A percentile compares a stretch with the other conserved stretches of the same genome.
These are phyloP conservation scores for Timandra comae DNA, from an alignment of 2,888 invertebrate genomes.

Conservation along the genomic window DNA sequence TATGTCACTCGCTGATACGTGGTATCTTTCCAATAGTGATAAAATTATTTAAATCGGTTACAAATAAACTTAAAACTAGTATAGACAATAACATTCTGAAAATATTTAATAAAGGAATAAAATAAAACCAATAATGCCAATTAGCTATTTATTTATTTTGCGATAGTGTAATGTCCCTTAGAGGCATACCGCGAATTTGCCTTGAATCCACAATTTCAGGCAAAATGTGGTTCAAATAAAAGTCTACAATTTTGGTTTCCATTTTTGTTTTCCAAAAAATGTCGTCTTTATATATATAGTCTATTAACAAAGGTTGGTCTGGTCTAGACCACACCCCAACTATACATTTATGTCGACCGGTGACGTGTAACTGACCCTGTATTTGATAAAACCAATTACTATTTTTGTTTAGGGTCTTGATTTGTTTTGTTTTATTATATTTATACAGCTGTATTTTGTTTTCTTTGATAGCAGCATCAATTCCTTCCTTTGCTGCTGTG, in stretches of 20 bases:
- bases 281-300: slow-evolving; percentile 10
- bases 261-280: slow-evolving; percentile 9
- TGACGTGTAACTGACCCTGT: slow-evolving; percentile 13
- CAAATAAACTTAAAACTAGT: no score
- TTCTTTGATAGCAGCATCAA: slow-evolving; percentile 3
- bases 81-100: no score
- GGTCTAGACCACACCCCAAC: slow-evolving; percentile 10
- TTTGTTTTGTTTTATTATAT: background rate
- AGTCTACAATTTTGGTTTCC: slow-evolving; percentile 1
- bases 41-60: no score
- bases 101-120: no score
- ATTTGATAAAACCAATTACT: slow-evolving; percentile 5
- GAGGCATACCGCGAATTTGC: background rate
- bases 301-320: slow-evolving; percentile 8
- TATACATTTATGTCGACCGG: slow-evolving; percentile 3
- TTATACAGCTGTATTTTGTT: slow-evolving; percentile 8
- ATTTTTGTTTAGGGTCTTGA: slow-evolving; percentile 1
- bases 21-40: no score
- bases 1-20: no score
- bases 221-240: slow-evolving; percentile 1
- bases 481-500: slow-evolving; percentile 5
- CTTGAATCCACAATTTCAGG: slow-evolving; percentile 10
- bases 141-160: no score
- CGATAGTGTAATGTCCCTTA: no score
- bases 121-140: no score